Percentiles rank a stretch among this genome's conserved stretches.
phyloP scores from a whole-genome alignment of 2,797 vertebrate species.

The Bothrops alternatus region DNA sequence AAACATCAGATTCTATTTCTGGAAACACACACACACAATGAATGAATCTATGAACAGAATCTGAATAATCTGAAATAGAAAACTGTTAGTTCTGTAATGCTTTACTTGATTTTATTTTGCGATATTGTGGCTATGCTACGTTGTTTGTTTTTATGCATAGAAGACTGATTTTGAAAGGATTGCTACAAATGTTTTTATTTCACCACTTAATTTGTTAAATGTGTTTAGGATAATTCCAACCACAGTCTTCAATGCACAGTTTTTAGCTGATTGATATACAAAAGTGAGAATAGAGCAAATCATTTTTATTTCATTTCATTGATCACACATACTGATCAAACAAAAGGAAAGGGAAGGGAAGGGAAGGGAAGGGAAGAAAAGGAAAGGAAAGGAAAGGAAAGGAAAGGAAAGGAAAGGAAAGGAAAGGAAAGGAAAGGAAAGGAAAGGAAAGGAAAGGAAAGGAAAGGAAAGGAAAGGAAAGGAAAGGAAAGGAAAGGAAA shows the following conservation, averaged over 20 bases:
- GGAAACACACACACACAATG: neutral
- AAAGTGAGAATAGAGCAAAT: neutral
- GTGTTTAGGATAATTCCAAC: neutral
- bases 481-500: neutral
- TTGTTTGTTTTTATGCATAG: neutral
- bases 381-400: neutral
- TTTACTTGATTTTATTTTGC: neutral
- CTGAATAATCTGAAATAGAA: conserved; percentile 29
- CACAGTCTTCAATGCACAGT: neutral
- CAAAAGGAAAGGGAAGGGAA: neutral
- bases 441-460: neutral
- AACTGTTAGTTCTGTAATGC: conserved; percentile 11
- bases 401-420: neutral
- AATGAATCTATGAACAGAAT: conserved; percentile 42
- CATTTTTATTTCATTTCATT: neutral
- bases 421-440: neutral
- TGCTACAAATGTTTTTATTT: neutral
- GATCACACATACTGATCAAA: neutral
- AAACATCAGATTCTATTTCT: conserved; percentile 28
- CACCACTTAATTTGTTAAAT: conserved; percentile 3
- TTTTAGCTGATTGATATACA: neutral
- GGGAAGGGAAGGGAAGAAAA: neutral
- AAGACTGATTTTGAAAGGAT: conserved; percentile 3
- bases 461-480: neutral
- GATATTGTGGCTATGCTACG: neutral